phyloP scores from a whole-genome alignment of 2,888 invertebrate species.

The Theretra japonica region DNA sequence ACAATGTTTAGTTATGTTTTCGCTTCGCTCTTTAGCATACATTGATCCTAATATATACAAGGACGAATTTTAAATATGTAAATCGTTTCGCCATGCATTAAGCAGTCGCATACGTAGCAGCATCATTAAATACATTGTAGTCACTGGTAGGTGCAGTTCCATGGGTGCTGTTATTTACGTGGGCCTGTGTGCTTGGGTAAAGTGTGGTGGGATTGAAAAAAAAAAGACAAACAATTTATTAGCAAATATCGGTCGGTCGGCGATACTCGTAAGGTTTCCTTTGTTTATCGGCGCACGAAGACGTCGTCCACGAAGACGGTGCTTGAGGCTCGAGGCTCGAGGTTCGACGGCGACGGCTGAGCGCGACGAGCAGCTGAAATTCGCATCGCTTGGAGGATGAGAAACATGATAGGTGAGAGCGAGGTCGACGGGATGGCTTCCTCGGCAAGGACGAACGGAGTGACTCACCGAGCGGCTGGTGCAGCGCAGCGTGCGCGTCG shows the following conservation, averaged over 20 bases:
- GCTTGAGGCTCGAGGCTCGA: not conserved
- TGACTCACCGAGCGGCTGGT: conserved; percentile 81
- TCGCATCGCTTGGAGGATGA: conserved; percentile 41
- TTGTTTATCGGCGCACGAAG: conserved; percentile 41
- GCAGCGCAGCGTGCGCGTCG: conserved; percentile 77
- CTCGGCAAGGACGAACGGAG: conserved; percentile 63
- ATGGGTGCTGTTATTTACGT: too few relatives aligned
- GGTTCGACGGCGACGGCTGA: not conserved
- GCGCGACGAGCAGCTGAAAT: not conserved
- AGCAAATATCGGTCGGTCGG: conserved; percentile 33
- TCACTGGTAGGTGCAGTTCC: conserved; percentile 12
- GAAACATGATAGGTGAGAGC: conserved; percentile 45
- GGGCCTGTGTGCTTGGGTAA: not conserved
- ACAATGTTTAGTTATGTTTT: conserved; percentile 43
- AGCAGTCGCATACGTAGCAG: conserved; percentile 23
- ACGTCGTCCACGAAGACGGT: conserved; percentile 2
- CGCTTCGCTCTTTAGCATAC: conserved; percentile 52
- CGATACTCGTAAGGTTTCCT: conserved; percentile 55
- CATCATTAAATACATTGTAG: conserved; percentile 28
- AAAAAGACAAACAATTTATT: conserved; percentile 12
- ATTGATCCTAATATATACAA: conserved; percentile 38
- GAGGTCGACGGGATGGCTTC: conserved; percentile 55
- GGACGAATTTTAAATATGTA: conserved; percentile 31
- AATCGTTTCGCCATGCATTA: conserved; percentile 39
- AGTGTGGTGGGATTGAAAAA: conserved; percentile 33